These are phyloP conservation scores for Hydroisotoma schaefferi DNA, from an alignment of 2,888 invertebrate species.

Conservation along the genomic window DNA sequence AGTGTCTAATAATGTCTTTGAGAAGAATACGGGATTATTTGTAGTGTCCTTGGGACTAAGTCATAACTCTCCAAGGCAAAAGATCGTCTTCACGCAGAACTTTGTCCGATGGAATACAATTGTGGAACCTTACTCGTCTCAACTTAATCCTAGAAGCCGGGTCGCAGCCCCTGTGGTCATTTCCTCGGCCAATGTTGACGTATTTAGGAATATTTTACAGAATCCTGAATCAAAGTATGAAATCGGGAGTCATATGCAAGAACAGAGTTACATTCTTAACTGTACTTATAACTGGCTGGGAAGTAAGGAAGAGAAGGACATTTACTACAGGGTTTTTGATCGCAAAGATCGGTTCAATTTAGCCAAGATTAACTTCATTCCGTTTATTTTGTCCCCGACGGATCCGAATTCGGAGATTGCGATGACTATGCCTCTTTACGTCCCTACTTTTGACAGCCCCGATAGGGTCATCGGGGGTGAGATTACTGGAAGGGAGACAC, in stretches of 20 bases:
- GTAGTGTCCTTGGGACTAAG: constrained; percentile 83
- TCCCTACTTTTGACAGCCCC: constrained; percentile 71
- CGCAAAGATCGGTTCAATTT: constrained; percentile 89
- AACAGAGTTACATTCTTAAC: constrained; percentile 89
- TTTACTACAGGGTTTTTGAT: constrained; percentile 58
- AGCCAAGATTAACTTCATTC: constrained; percentile 85
- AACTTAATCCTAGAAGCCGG: constrained; percentile 80
- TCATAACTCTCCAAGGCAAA: constrained; percentile 78
- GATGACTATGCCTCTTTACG: constrained; percentile 70
- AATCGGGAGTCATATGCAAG: constrained; percentile 89
- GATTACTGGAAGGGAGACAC: constrained; percentile 82
- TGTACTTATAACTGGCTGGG: constrained; percentile 95
- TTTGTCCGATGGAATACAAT: constrained; percentile 81
- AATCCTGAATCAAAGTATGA: constrained; percentile 90
- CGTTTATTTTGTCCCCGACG: constrained; percentile 82
- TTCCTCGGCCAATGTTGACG: constrained; percentile 75
- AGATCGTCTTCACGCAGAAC: constrained; percentile 79
- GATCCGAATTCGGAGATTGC: constrained; percentile 83
- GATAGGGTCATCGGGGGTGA: constrained; percentile 81
- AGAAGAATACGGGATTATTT: constrained; percentile 80
- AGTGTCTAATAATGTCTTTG: constrained; percentile 84
- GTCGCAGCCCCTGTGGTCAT: constrained; percentile 91
- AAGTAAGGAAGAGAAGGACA: constrained; percentile 64
- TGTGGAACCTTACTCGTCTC: constrained; percentile 72
- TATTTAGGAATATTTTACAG: constrained; percentile 85